Percentiles rank a stretch among this genome's conserved stretches.
phyloP scores from a whole-genome alignment of 2,888 invertebrate species.

The Drosophila kambysellisi region DNA sequence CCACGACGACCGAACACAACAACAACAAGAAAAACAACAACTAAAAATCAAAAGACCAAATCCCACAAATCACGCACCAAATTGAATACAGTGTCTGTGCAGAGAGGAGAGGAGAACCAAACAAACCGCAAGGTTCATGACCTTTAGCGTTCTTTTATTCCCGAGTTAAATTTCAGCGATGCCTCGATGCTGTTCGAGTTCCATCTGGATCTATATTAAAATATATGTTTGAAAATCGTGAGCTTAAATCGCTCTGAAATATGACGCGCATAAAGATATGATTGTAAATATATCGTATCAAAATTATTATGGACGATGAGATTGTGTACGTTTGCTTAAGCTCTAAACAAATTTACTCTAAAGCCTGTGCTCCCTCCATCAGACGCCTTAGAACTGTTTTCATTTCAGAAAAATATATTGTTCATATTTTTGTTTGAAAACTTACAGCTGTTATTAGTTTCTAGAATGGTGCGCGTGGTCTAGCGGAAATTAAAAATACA shows the following conservation, averaged over 20 bases:
- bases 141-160: slow-evolving; percentile 43
- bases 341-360: slow-evolving; percentile 40
- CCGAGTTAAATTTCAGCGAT: slow-evolving; percentile 17
- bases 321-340: slow-evolving; percentile 35
- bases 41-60: slow-evolving; percentile 27
- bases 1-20: slow-evolving; percentile 27
- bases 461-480: slow-evolving; percentile 34
- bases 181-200: slow-evolving; percentile 13
- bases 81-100: slow-evolving; percentile 23
- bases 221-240: background rate
- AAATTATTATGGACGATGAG: slow-evolving; percentile 17
- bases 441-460: slow-evolving; percentile 51
- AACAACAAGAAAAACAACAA: slow-evolving; percentile 25
- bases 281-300: slow-evolving; percentile 21
- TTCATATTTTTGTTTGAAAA: slow-evolving; percentile 44
- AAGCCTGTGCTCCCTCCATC: slow-evolving; percentile 57
- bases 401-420: slow-evolving; percentile 32
- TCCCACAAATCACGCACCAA: slow-evolving; percentile 48
- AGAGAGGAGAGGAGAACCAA: background rate
- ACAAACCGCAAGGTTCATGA: slow-evolving; percentile 67
- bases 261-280: slow-evolving; percentile 14
- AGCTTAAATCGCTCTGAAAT: background rate
- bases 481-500: slow-evolving; percentile 46
- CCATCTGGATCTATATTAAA: slow-evolving; percentile 15
- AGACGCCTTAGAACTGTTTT: slow-evolving; percentile 32